phyloP scores from a whole-genome alignment of 2,113 vertebrate genomes.

The Myrmophylax atrothorax region DNA sequence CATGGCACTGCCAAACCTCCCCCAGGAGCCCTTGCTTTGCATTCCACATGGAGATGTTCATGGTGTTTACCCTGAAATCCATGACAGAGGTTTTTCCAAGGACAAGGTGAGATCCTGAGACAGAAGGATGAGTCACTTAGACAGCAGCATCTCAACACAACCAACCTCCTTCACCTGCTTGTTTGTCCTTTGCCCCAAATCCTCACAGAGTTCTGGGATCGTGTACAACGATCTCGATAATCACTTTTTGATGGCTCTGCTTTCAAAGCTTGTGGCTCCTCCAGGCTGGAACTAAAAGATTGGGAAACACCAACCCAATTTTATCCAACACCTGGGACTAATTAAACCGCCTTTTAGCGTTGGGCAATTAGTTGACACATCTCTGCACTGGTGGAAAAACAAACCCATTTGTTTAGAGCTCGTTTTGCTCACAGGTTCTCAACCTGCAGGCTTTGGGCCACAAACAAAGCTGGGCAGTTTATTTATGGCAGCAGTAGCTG shows the following conservation, averaged over 20 bases:
- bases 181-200: background rate
- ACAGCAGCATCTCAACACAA: background rate
- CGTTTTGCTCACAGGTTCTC: background rate
- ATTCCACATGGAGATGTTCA: fast-evolving
- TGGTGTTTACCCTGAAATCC: background rate
- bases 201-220: background rate
- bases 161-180: background rate
- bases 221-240: fast-evolving
- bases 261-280: background rate
- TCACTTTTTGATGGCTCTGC: background rate
- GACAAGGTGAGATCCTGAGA: background rate
- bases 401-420: background rate
- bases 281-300: background rate
- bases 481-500: background rate
- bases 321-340: background rate
- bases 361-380: background rate
- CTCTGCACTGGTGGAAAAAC: background rate
- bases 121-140: background rate
- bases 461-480: background rate
- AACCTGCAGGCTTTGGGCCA: background rate
- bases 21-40: background rate
- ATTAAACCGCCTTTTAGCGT: background rate
- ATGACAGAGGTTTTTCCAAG: background rate
- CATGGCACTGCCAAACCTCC: too few species aligned
- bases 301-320: background rate